Percentiles rank a stretch among this genome's conserved stretches.
These are phyloP conservation scores for Drosophila hamatofila DNA, from an alignment of 2,888 invertebrate genomes.

Conservation along the genomic window DNA sequence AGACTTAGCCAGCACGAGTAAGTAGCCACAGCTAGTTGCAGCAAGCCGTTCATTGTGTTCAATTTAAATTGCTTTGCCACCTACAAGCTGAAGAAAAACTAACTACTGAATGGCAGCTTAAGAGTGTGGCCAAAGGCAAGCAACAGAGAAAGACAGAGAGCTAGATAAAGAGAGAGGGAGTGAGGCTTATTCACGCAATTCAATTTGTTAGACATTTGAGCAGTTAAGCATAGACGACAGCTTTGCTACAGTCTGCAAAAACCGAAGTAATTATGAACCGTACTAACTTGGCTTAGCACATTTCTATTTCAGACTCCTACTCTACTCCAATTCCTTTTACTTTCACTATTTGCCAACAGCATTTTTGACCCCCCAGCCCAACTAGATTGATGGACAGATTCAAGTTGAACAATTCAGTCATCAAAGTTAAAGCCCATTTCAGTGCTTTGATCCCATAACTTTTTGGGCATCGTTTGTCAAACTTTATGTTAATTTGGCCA, in stretches of 20 bases:
- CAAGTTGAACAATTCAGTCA: constrained; percentile 28
- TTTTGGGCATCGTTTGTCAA: constrained; percentile 61
- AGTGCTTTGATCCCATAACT: constrained; percentile 29
- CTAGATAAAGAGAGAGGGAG: neutral
- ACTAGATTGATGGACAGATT: constrained; percentile 14
- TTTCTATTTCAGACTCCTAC: neutral
- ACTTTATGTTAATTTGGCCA: constrained; percentile 74
- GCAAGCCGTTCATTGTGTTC: constrained; percentile 24
- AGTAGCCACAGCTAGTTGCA: constrained; percentile 47
- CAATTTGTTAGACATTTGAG: neutral
- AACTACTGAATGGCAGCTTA: constrained; percentile 10
- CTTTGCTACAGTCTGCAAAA: neutral
- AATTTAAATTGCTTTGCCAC: constrained; percentile 32
- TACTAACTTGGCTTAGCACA: neutral
- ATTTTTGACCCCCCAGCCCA: neutral
- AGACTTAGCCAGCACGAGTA: constrained; percentile 41
- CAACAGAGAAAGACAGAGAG: neutral
- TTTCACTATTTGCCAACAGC: neutral
- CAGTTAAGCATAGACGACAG: neutral
- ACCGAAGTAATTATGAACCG: neutral
- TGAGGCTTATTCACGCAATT: constrained; percentile 1
- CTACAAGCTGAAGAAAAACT: neutral
- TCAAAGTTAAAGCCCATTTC: constrained; percentile 3
- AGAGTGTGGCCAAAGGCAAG: neutral
- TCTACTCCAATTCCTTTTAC: neutral